Conservation (phyloP, 1,140 invertebrate species). For the Euwallacea fornicatus region DNA sequence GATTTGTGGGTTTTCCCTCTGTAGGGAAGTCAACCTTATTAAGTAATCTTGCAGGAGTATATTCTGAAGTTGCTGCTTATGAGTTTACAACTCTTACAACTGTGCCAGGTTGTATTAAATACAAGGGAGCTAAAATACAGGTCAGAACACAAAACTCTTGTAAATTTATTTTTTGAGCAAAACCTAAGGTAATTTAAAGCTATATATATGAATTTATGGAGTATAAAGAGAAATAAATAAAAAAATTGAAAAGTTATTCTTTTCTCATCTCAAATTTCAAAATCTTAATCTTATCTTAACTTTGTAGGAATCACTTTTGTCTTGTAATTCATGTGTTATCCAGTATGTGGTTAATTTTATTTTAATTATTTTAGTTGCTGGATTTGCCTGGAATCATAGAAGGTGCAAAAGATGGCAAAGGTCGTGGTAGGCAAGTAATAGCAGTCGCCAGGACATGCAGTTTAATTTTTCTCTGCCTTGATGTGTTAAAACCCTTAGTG, state of each 20-base stretch:
- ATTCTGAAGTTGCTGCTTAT: constrained; percentile 99
- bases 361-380: constrained; percentile 62
- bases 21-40: constrained; percentile 98
- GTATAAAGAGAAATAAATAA: too few relatives aligned
- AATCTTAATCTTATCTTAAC: neutral
- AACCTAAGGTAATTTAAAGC: too few relatives aligned
- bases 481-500: constrained; percentile 95
- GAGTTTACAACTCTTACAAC: constrained; percentile 99
- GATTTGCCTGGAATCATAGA: constrained; percentile 99
- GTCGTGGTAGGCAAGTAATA: constrained; percentile 98
- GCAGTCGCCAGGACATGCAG: constrained; percentile 98
- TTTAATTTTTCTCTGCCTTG: constrained; percentile 97
- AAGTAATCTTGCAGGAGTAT: constrained; percentile 96
- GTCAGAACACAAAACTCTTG: constrained; percentile 52
- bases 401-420: constrained; percentile 99
- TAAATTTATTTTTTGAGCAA: too few relatives aligned
- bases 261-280: neutral
- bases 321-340: too few relatives aligned
- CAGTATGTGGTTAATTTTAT: too few relatives aligned
- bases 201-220: too few relatives aligned
- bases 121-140: constrained; percentile 99
- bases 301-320: too few relatives aligned
- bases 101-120: constrained; percentile 99
- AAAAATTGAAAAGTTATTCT: too few relatives aligned
- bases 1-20: constrained; percentile 99